phyloP scores from a whole-genome alignment of 1,140 invertebrate species.

The Meloidogyne floridensis region DNA sequence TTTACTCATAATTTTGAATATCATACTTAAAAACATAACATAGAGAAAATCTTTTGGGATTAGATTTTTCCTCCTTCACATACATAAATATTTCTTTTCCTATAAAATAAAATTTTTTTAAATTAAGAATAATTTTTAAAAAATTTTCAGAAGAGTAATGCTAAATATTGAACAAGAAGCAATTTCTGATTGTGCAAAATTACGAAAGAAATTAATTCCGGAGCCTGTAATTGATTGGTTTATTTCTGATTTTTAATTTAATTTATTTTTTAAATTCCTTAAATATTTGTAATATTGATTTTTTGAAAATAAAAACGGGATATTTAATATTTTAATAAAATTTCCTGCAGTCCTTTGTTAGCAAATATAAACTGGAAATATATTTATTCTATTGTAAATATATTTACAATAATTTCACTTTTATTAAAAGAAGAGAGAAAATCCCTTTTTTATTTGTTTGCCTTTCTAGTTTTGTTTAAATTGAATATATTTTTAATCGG shows the following conservation, averaged over 20 bases:
- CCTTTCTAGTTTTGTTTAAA: background rate
- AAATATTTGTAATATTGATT: background rate
- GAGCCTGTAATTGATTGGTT: background rate
- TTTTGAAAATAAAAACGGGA: background rate
- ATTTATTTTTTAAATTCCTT: background rate
- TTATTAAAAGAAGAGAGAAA: background rate
- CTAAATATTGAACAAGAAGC: slow-evolving; percentile 3
- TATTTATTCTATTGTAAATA: background rate
- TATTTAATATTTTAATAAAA: background rate
- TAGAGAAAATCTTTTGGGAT: too few species aligned
- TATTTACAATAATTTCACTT: background rate
- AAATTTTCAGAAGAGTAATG: background rate
- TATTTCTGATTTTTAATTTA: background rate
- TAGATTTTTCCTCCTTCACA: too few species aligned
- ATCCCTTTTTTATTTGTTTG: background rate
- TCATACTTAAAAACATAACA: too few species aligned
- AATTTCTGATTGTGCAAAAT: background rate
- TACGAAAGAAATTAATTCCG: background rate
- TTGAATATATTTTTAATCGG: background rate
- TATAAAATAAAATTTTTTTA: too few species aligned
- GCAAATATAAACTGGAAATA: background rate
- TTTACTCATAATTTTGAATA: too few species aligned
- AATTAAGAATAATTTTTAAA: too few species aligned
- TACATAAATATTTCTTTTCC: too few species aligned
- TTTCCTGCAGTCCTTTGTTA: background rate